A percentile compares a stretch with the other conserved stretches of the same genome.
Evolutionary conservation across 1,140 invertebrate genomes (phyloP).

Genomic region (Dendrolimus punctatus): DNA sequence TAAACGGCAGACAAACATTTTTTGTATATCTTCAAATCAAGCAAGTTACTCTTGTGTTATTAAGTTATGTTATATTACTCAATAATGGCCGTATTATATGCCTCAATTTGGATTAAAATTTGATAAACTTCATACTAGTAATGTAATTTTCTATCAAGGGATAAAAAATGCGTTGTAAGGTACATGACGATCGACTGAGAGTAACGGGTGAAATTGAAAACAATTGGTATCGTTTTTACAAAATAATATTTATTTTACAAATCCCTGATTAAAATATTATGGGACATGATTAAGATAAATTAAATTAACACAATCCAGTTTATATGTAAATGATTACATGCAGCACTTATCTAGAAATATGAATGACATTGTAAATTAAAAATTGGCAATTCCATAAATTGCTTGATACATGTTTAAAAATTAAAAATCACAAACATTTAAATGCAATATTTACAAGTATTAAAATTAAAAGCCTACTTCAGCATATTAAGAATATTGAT

Average conservation of each 20-base stretch:
- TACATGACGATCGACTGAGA: not conserved
- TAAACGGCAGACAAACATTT: no score
- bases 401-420: slow-evolving; percentile 17
- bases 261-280: slow-evolving; percentile 26
- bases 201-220: slow-evolving; percentile 5
- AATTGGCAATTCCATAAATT: slow-evolving; percentile 33
- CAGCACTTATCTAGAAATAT: slow-evolving; percentile 36
- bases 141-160: no score
- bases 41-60: no score
- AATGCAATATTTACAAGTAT: slow-evolving; percentile 67
- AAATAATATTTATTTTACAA: slow-evolving; percentile 67
- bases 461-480: slow-evolving; percentile 31
- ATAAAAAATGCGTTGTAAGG: no score
- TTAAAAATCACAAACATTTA: slow-evolving; percentile 60
- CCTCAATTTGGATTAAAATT: no score
- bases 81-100: no score
- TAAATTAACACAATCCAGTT: slow-evolving; percentile 56
- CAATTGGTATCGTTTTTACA: slow-evolving; percentile 35
- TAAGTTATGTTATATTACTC: no score
- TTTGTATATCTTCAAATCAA: no score
- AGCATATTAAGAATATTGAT: slow-evolving; percentile 18
- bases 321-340: slow-evolving; percentile 49
- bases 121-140: no score
- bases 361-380: slow-evolving; percentile 10
- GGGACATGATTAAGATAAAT: slow-evolving; percentile 22